Percentiles rank a stretch among this genome's conserved stretches.
phyloP scores from a whole-genome alignment of 2,888 invertebrate species.

The Melieria crassipennis region DNA sequence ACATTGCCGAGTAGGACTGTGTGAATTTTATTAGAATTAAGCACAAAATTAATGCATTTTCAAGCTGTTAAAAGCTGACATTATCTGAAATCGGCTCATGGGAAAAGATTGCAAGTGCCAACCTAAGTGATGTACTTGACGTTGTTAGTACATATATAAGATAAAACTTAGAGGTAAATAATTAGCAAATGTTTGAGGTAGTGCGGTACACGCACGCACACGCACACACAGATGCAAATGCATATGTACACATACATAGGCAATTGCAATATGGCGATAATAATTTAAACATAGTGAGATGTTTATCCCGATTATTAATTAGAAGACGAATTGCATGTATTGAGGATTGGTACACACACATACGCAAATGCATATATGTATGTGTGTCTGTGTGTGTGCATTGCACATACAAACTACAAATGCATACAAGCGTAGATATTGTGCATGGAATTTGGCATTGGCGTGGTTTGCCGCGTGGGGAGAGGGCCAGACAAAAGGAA shows the following conservation, averaged over 20 bases:
- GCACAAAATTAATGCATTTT: too few species aligned
- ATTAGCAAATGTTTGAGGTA: slow-evolving; percentile 23
- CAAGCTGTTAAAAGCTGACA: too few species aligned
- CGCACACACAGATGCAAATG: background rate
- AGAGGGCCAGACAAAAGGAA: too few species aligned
- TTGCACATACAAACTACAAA: background rate
- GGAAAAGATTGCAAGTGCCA: too few species aligned
- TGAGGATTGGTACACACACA: slow-evolving; percentile 11
- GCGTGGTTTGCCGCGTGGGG: background rate
- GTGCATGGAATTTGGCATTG: background rate
- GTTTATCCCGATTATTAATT: slow-evolving; percentile 41
- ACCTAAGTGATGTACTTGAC: too few species aligned
- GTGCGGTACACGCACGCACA: background rate
- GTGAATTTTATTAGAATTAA: too few species aligned
- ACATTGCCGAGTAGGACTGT: too few species aligned
- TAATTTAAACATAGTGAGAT: slow-evolving; percentile 31
- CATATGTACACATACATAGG: background rate
- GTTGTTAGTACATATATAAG: too few species aligned
- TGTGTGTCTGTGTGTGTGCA: too few species aligned
- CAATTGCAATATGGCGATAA: slow-evolving; percentile 18
- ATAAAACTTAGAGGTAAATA: slow-evolving; percentile 20
- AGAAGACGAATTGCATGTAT: slow-evolving; percentile 32
- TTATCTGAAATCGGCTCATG: too few species aligned
- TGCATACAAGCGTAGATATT: background rate
- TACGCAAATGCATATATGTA: background rate